Conservation (phyloP, 1,140 invertebrate genomes). For the Gonioctena quinquepunctata region DNA sequence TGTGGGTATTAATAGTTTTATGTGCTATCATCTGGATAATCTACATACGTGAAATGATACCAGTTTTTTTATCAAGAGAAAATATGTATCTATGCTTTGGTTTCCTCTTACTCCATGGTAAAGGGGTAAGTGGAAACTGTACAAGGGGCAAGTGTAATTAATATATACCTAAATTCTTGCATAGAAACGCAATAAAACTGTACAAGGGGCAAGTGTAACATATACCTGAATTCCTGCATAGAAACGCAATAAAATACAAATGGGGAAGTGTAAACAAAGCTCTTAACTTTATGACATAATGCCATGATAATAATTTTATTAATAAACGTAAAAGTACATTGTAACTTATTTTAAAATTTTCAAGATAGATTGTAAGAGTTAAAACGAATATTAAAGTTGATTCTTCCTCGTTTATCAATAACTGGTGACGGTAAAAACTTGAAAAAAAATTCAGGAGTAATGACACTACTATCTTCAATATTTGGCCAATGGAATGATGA, state of each 20-base stretch:
- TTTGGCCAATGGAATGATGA: constrained; percentile 13
- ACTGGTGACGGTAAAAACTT: constrained; percentile 11
- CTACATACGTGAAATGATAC: constrained; percentile 3
- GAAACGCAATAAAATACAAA: constrained; percentile 1
- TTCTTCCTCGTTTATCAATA: constrained; percentile 13
- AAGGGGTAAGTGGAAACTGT: too few species aligned
- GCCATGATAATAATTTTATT: too few species aligned
- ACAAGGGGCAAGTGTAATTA: constrained; percentile 8
- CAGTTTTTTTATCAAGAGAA: constrained; percentile 7
- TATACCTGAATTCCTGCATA: constrained; percentile 9
- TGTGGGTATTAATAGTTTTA: constrained; percentile 4
- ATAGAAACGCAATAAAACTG: constrained; percentile 2
- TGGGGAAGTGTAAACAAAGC: constrained; percentile 9
- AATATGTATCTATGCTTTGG: constrained; percentile 3
- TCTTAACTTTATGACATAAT: constrained; percentile 1
- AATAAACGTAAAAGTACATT: constrained; percentile 5
- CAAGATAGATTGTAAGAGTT: constrained; percentile 4
- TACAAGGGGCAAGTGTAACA: constrained; percentile 9
- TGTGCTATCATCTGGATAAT: constrained; percentile 4
- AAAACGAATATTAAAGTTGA: constrained; percentile 9
- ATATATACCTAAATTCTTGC: too few species aligned
- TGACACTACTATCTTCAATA: constrained; percentile 7
- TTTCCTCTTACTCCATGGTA: constrained; percentile 4
- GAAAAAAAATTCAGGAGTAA: constrained; percentile 2
- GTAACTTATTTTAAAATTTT: constrained; percentile 8